Conservation (phyloP, 2,888 invertebrate species). For the Scaptomyza parva region DNA sequence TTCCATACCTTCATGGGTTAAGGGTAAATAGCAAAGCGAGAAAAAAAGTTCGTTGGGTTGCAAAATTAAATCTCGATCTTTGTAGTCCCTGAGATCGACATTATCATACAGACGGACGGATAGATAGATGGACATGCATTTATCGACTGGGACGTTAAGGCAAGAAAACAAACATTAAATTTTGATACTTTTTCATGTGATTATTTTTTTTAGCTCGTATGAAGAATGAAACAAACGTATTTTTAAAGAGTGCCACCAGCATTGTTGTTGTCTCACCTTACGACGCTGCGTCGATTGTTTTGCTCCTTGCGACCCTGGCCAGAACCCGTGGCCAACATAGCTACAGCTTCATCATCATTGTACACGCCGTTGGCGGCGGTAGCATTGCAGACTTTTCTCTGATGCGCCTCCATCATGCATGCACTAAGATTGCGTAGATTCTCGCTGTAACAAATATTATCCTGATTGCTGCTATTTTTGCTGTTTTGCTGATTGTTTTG, state of each 20-base stretch:
- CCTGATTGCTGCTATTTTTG: constrained; percentile 14
- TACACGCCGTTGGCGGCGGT: constrained; percentile 33
- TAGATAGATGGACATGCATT: too few relatives aligned
- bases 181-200: too few relatives aligned
- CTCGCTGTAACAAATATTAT: constrained; percentile 31
- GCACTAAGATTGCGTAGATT: constrained; percentile 70
- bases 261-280: constrained; percentile 79
- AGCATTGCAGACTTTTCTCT: constrained; percentile 38
- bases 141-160: too few relatives aligned
- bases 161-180: too few relatives aligned
- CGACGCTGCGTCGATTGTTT: constrained; percentile 83
- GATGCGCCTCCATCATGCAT: constrained; percentile 70
- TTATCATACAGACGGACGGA: too few relatives aligned
- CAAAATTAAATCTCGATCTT: too few relatives aligned
- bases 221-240: neutral
- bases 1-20: too few relatives aligned
- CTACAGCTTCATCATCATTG: constrained; percentile 54
- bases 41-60: too few relatives aligned
- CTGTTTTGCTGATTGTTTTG: constrained; percentile 16
- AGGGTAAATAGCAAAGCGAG: too few relatives aligned
- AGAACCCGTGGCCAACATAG: constrained; percentile 42
- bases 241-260: neutral
- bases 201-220: too few relatives aligned
- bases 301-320: constrained; percentile 82
- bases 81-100: too few relatives aligned